Evolutionary conservation across 2,113 vertebrate species (phyloP), one percentile per base, ranked within the genome.

Genomic region (Collichthys lucidus): DNA sequence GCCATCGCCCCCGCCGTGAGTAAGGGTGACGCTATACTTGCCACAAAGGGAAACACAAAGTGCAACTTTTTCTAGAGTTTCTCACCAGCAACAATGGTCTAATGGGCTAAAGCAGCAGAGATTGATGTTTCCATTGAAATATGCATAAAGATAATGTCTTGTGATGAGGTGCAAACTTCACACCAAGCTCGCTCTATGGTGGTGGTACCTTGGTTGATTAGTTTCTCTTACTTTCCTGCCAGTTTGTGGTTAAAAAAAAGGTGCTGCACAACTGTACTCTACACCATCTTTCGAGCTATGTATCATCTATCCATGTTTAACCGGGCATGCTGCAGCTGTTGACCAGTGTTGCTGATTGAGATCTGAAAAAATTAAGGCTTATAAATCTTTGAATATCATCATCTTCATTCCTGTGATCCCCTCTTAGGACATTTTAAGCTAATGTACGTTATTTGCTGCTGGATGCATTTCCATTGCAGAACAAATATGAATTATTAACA

Each of bases 391-490:
- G 19, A 77, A 16, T 50, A 70, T 67, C 66, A 55, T 62, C 85
- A 80, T 83, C 67, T 71, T 17, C 71, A 86, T 56, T 53, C 69
- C 44, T n/a, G 22, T 49, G 42, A 60, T 16, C 44, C 26, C 5
- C 52, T 66, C 56, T 60, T 47, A 80, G 77, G n/a, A n/a, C n/a
- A n/a, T 74, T 78, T 56, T 55, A 77, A 77, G 56, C 66, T 74
- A 60, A 9, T 74, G 68, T 83, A 74, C 74, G 74, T 86, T 77
- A 84, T 83, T 77, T 89, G 84, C 91, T 89, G 83, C 88, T 83
- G 89, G 87, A 89, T 87, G 67, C 90, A 88, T 90, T 93, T 92
- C 87, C 90, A 88, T 73, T 88, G 89, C 92, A 92, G 90, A 88
- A 89, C 88, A 89, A 90, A 88, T 91, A 91, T 92, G 85, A 90